Conservation (phyloP, 2,888 invertebrate species). For the Leuctra nigra region DNA sequence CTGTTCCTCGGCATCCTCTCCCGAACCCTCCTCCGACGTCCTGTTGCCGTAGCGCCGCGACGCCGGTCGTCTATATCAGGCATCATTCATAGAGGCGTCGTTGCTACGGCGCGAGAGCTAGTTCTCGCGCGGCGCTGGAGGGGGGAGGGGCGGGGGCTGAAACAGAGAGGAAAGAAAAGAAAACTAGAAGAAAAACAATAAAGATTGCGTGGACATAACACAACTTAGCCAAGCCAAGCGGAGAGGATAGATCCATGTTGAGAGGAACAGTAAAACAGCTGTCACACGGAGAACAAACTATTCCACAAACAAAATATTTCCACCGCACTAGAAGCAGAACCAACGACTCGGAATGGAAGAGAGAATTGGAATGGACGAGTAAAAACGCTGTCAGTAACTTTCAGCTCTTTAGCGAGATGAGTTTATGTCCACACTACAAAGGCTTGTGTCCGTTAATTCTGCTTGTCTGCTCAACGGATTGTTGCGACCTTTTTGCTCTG, state of each 20-base stretch:
- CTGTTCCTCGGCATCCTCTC: conserved; percentile 3
- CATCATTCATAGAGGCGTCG: background rate
- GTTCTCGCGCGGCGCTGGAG: background rate
- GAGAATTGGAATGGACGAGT: background rate
- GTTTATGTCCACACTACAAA: background rate
- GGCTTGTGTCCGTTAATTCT: background rate
- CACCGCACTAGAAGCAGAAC: background rate
- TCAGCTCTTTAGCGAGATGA: background rate
- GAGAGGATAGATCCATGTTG: background rate
- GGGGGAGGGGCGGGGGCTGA: background rate
- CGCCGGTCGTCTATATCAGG: background rate
- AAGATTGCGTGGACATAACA: too few species aligned
- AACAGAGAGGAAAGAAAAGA: too few species aligned
- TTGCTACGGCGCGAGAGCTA: background rate
- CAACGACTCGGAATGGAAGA: background rate
- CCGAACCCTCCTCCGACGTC: background rate
- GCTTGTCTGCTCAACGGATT: background rate
- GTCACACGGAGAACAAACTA: conserved; percentile 8
- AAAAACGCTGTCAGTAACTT: background rate
- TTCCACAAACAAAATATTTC: background rate
- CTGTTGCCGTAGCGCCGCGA: background rate
- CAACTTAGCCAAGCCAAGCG: too few species aligned
- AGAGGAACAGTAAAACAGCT: conserved; percentile 7
- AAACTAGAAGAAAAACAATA: too few species aligned
- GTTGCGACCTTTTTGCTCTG: background rate